Evolutionary conservation across 2,797 vertebrate genomes (phyloP).

Genomic region (Telmatherina bonti): DNA sequence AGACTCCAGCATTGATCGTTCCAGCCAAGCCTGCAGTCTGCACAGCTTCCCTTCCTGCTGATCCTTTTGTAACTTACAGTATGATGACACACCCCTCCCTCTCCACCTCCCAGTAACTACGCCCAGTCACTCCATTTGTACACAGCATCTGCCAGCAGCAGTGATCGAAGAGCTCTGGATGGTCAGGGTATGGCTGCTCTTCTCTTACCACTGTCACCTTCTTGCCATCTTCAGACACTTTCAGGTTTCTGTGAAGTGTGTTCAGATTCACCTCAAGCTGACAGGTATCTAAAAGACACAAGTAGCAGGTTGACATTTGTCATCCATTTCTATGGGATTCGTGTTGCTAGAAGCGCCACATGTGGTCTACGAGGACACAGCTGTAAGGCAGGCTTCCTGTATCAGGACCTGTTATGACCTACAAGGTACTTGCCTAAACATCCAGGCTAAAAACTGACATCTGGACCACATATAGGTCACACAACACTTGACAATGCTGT

Average conservation of each 20-base stretch:
- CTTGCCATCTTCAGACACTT: constrained; percentile 6
- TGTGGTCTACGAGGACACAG: too few relatives aligned
- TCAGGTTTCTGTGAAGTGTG: background rate
- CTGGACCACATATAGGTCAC: too few relatives aligned
- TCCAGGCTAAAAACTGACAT: too few relatives aligned
- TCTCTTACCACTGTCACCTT: background rate
- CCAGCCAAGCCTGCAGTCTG: background rate
- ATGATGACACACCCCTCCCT: background rate
- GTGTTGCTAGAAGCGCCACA: too few relatives aligned
- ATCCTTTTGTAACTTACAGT: constrained; percentile 16
- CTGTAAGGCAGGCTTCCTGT: too few relatives aligned
- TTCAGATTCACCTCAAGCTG: constrained; percentile 4
- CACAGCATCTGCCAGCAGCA: constrained; percentile 8
- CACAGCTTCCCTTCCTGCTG: background rate
- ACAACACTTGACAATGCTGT: too few relatives aligned
- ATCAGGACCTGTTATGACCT: too few relatives aligned
- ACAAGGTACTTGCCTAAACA: too few relatives aligned
- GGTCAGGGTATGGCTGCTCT: constrained; percentile 3
- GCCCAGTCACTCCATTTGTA: background rate
- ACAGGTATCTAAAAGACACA: constrained; percentile 7
- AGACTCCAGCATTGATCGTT: constrained; percentile 25
- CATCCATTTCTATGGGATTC: too few relatives aligned
- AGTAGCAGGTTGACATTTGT: too few relatives aligned
- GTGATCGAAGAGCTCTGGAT: background rate
- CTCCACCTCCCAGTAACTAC: constrained; percentile 17